Conservation (phyloP, 2,888 invertebrate genomes). For the Leptinotarsa rubiginosa region DNA sequence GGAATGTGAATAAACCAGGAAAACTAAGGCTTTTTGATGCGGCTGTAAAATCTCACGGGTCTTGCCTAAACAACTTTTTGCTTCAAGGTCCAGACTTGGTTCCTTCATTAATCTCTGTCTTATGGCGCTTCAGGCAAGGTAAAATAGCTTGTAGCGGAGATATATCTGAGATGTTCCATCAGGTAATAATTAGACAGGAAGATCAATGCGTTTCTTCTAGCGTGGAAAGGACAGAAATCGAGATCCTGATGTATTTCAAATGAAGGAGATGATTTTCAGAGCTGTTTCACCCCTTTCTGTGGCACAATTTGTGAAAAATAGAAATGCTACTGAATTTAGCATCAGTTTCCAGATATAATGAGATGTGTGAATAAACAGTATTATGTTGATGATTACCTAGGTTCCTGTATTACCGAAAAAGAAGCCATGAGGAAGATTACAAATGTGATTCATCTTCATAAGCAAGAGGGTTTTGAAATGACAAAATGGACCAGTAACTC, state of each 20-base stretch:
- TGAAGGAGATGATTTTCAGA: too few relatives aligned
- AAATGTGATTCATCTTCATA: neutral
- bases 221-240: too few relatives aligned
- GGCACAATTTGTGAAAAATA: conserved; percentile 22
- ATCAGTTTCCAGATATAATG: neutral
- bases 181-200: too few relatives aligned
- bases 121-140: too few relatives aligned
- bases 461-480: conserved; percentile 5
- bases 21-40: neutral
- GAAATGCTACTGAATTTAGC: conserved; percentile 10
- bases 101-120: neutral
- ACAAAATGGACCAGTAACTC: neutral
- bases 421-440: neutral
- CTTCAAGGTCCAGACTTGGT: conserved; percentile 16
- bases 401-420: neutral
- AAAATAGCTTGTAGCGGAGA: too few relatives aligned
- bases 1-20: neutral
- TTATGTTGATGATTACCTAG: neutral
- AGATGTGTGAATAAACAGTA: neutral
- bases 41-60: conserved; percentile 21
- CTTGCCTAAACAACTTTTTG: neutral
- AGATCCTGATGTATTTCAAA: too few relatives aligned
- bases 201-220: too few relatives aligned
- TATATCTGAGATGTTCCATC: too few relatives aligned
- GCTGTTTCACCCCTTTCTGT: too few relatives aligned